Base-by-base conservation (phyloP, 2,797 vertebrate genomes). In the Cyclopterus lumpus region DNA sequence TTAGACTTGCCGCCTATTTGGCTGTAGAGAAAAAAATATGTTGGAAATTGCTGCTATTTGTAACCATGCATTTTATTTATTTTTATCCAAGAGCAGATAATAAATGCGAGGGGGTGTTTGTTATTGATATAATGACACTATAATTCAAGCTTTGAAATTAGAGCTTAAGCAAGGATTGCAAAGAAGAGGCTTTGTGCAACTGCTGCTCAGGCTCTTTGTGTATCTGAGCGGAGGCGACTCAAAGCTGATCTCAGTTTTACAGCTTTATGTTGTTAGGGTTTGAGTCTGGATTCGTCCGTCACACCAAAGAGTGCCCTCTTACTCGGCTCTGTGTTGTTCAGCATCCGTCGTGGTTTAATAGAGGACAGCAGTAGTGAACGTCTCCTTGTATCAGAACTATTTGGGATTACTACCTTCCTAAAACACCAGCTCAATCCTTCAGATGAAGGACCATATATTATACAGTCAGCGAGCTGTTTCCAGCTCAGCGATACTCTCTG, bases 121-220 rank as follows among this genome's bases (percentile, higher is more conserved):
- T 90, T 92, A 93, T 89, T 89, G 82, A 88, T 90, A 80, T 83
- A 83, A 83, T 79, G 71, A 82, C 77, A 70, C 80, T n/a, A 0
- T 68, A 65, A 75, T 79, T 72, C 78, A 82, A 68, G 77, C 84
- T 87, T 89, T 88, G 86, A 91, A 88, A 92, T 60, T 58, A 78
- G 68, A 86, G 77, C 85, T 82, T 78, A 26, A 69, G 66, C 26
- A 8, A 59, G 38, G 60, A 62, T 60, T 77, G 67, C n/a, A 60
- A 60, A 83, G 69, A 85, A 75, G 82, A 71, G 69, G 67, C 71
- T 89, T 87, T 86, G 82, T 88, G 40, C 14, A 32, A 24, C 64
- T 26, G 76, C 78, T 76, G 69, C 78, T 65, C 68, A 5, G 68
- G 32, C 73, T 77, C 69, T 89, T 86, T 88, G 89, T 92, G 73